phyloP scores from a whole-genome alignment of 2,888 invertebrate genomes.

The Bimastos eiseni region DNA sequence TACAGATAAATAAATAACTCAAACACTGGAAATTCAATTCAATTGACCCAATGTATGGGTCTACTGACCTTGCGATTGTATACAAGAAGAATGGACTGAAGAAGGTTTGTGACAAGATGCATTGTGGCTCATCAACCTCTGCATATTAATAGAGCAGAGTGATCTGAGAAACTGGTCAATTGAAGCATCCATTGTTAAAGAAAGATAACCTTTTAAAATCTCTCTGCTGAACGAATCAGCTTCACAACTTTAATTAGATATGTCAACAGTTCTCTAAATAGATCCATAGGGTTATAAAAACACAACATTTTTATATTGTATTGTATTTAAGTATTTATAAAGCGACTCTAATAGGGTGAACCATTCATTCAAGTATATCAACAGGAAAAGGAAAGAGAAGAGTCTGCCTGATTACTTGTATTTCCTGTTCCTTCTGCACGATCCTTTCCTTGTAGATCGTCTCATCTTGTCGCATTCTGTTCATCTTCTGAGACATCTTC shows the following conservation, averaged over 20 bases:
- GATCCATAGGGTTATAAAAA: too few relatives aligned
- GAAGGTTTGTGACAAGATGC: neutral
- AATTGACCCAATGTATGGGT: neutral
- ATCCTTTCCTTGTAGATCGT: neutral
- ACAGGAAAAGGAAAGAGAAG: neutral
- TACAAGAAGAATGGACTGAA: neutral
- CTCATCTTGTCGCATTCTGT: neutral
- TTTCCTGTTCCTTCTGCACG: neutral
- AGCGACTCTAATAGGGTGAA: neutral
- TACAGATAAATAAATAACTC: neutral
- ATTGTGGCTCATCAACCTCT: neutral
- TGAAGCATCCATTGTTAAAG: neutral
- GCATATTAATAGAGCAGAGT: neutral
- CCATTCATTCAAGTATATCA: neutral
- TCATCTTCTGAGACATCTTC: neutral
- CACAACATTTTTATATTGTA: too few relatives aligned
- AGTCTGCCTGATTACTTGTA: neutral
- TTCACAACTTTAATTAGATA: too few relatives aligned
- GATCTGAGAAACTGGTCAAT: neutral
- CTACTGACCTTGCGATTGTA: neutral
- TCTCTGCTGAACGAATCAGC: too few relatives aligned
- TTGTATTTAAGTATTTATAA: too few relatives aligned
- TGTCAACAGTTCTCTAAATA: too few relatives aligned
- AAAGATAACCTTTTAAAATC: neutral
- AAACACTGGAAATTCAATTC: neutral